Evolutionary conservation across 2,113 vertebrate genomes (phyloP), one percentile per base, ranked within the genome.

Genomic region (Gobio gobio): DNA sequence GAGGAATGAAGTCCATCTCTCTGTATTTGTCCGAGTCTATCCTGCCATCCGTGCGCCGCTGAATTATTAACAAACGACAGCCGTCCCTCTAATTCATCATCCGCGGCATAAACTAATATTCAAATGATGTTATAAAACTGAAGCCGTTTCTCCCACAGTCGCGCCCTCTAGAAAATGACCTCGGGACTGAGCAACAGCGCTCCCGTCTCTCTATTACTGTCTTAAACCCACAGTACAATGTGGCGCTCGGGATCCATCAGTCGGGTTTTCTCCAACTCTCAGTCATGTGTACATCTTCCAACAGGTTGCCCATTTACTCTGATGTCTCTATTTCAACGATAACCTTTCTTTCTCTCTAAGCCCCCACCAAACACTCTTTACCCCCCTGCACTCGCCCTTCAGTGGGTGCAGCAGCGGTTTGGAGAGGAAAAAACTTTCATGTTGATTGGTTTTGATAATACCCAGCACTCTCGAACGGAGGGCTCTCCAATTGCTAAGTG

Each of bases 381-480:
- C 66, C 81, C 63, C 51, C 22, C 61, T 14, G 26, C 54, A 76
- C 78, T 85, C 72, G 43, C 74, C 80, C 85, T 84, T 63, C 20
- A 68, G 40, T 83, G 84, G 84, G 84, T 81, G 81, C 76, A 26
- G 36, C 36, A 66, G 86, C 13, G 49, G 26, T 66, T 47, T 82
- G 51, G 29, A 64, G 47, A 81, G 2, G 16, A 51, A 73, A 79
- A 86, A 89, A 89, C 88, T 81, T 88, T 90, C 86, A 88, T 86
- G 86, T 83, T 87, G 88, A 90, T 88, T 91, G 89, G 86, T 86
- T 85, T 89, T 90, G 77, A 85, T 88, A 89, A 89, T 86, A 83
- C 83, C 54, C 78, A 29, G 68, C 64, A 45, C 86, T 84, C 86
- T 82, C 77, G 82, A 66, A 72, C 64, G 72, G 86, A 87, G 82